Base-by-base conservation (phyloP, 2,888 invertebrate genomes). In the Plebejus anna region DNA sequence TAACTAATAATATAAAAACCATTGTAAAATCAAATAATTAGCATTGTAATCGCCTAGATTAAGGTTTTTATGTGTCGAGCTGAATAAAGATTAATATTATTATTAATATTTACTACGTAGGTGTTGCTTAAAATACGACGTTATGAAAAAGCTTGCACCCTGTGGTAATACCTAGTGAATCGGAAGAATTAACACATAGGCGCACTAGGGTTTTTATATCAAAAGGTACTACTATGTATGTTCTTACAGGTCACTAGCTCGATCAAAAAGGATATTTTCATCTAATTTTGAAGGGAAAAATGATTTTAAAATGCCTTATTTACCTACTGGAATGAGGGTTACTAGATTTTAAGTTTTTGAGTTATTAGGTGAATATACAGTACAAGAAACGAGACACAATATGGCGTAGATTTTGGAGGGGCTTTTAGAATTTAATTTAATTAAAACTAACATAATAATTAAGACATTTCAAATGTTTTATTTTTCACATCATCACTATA, bases 201-300 rank as follows among this genome's bases (percentile, higher is more conserved):
- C 28, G 22, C 28, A 47, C 51, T 73, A 73, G 55, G 73, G 73
- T 73, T 73, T 73, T 73, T 73, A 71, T 71, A 71, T 22, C 42
- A 42, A 22, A 71, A 38, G 71, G 32, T 66, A 66, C 2, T 16
- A 36, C 42, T 71, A 42, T 71, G 16, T 42, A 42, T 71, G 42
- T n/a, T 22, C 70, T 66, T 66, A 66, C 66, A 66, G 66, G 66
- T 66, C 66, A 36, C 11, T 66, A 66, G 32, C 66, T 66, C 66
- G 36, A 66, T 66, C 28, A 66, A 66, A 36, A 66, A 32, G 66
- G 32, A 66, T 66, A 13, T 32, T 66, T 66, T 66, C 66, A 36
- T 66, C 13, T 16, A 0, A 66, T 66, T 66, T 66, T 66, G 51
- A 66, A 66, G 5, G 32, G 13, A 66, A 32, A 32, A 28, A 13